A percentile compares a stretch with the other conserved stretches of the same genome.
phyloP scores from a whole-genome alignment of 2,113 vertebrate genomes.

The Eurystomus gularis region DNA sequence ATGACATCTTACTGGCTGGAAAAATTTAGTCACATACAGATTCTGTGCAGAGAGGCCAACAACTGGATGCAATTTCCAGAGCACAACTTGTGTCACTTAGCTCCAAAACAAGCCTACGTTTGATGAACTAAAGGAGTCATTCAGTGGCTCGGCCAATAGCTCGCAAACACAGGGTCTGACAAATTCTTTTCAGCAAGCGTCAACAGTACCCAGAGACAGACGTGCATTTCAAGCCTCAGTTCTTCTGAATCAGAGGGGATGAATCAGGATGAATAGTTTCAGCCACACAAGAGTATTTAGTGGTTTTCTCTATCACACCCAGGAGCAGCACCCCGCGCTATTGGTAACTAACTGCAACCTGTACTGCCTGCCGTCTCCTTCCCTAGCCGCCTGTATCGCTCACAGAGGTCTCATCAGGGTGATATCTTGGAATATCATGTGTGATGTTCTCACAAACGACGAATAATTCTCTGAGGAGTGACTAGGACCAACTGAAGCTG shows the following conservation, averaged over 20 bases:
- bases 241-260: slow-evolving; percentile 31
- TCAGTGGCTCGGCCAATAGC: background rate
- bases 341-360: background rate
- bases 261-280: slow-evolving; percentile 12
- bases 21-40: background rate
- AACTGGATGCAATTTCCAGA: background rate
- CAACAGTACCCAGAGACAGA: background rate
- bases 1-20: slow-evolving; percentile 3
- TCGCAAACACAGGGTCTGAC: background rate
- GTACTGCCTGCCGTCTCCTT: background rate
- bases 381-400: background rate
- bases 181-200: slow-evolving; percentile 31
- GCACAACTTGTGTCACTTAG: background rate
- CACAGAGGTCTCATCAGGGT: background rate
- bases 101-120: slow-evolving; percentile 27
- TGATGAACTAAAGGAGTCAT: background rate
- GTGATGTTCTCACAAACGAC: background rate
- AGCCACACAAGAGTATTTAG: background rate
- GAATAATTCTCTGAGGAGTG: background rate
- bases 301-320: background rate
- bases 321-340: background rate
- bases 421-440: background rate
- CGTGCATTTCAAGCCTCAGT: slow-evolving; percentile 14
- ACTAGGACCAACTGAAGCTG: no score
- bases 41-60: background rate